phyloP scores from a whole-genome alignment of 1,140 invertebrate genomes.

The Magallana gigas region DNA sequence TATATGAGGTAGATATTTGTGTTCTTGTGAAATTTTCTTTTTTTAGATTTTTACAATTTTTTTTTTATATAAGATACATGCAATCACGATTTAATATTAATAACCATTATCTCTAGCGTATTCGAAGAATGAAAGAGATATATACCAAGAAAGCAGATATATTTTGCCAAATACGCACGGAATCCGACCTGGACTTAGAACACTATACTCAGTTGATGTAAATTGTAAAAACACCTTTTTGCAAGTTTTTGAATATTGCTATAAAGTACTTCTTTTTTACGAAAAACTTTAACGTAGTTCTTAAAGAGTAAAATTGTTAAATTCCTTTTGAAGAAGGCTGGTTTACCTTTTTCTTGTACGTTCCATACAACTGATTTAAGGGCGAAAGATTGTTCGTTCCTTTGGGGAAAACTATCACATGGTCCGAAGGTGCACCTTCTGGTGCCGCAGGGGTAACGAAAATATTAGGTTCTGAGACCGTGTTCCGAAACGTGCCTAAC shows the following conservation, averaged over 20 bases:
- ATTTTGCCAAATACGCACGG: not conserved
- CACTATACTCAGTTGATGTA: not conserved
- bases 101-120: not conserved
- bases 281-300: too few relatives aligned
- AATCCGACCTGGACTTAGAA: not conserved
- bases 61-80: too few relatives aligned
- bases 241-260: too few relatives aligned
- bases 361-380: not conserved
- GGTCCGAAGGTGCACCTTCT: not conserved
- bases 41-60: too few relatives aligned
- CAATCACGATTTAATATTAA: too few relatives aligned
- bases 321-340: too few relatives aligned
- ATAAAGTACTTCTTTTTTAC: too few relatives aligned
- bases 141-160: not conserved
- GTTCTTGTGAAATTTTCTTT: too few relatives aligned
- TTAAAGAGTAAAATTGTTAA: too few relatives aligned
- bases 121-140: not conserved
- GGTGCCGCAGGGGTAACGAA: not conserved
- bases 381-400: not conserved
- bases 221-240: not conserved
- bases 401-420: constrained; percentile 7
- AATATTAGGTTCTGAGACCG: not conserved
- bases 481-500: not conserved
- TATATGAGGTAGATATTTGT: too few relatives aligned
- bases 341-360: constrained; percentile 12